phyloP scores from a whole-genome alignment of 2,113 vertebrate genomes.

The Puffinus mauretanicus region DNA sequence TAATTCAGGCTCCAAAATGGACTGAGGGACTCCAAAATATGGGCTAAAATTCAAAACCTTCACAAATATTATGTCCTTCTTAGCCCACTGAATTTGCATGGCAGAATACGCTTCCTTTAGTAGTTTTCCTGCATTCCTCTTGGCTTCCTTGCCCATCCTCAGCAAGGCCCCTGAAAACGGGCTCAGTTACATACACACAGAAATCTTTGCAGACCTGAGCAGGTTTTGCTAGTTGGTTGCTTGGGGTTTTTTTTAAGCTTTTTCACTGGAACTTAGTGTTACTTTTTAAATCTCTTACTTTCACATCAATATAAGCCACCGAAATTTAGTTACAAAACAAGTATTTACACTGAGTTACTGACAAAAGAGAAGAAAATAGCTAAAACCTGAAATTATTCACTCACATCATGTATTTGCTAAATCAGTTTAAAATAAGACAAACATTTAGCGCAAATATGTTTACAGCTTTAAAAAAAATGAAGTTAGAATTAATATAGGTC shows the following conservation, averaged over 20 bases:
- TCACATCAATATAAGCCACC: background rate
- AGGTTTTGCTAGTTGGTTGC: background rate
- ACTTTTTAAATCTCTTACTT: background rate
- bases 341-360: background rate
- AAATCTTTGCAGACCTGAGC: background rate
- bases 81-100: rapidly evolving
- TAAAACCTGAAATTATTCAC: background rate
- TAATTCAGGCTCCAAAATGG: background rate
- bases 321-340: background rate
- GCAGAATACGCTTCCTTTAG: background rate
- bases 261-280: background rate
- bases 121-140: background rate
- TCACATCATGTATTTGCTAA: rapidly evolving
- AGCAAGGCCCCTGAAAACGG: background rate
- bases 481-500: background rate
- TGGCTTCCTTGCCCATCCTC: background rate
- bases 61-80: background rate
- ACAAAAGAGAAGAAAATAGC: background rate
- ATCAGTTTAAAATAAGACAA: background rate
- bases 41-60: background rate
- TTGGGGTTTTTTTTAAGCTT: background rate
- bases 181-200: rapidly evolving
- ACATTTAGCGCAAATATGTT: background rate
- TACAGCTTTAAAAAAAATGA: background rate
- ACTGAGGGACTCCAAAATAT: rapidly evolving